Evolutionary conservation across 2,888 invertebrate genomes (phyloP).

Genomic region (Drosophila flavopinicola): DNA sequence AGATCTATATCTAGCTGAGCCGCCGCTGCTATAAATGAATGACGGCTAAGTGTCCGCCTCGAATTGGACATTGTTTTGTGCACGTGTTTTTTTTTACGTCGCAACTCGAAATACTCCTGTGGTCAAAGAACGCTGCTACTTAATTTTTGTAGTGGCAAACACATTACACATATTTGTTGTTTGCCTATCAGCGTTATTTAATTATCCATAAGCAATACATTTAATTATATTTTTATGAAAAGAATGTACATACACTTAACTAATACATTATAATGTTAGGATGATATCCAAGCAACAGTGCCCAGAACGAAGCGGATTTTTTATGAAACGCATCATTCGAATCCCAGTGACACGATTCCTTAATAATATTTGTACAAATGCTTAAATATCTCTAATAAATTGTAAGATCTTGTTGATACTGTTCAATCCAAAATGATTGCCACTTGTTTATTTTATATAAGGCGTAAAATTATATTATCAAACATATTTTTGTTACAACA

Average conservation of each 20-base stretch:
- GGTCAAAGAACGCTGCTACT: slow-evolving; percentile 59
- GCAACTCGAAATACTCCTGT: slow-evolving; percentile 66
- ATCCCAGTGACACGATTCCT: slow-evolving; percentile 18
- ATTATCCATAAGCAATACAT: slow-evolving; percentile 46
- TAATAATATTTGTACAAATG: slow-evolving; percentile 42
- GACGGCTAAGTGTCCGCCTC: slow-evolving; percentile 4
- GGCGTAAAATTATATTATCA: too few relatives aligned
- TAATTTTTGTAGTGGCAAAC: slow-evolving; percentile 16
- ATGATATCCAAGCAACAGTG: slow-evolving; percentile 1
- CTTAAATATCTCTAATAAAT: too few relatives aligned
- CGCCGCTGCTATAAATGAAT: slow-evolving; percentile 12
- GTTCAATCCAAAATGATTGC: too few relatives aligned
- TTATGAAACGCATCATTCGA: background rate
- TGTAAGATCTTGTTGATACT: too few relatives aligned
- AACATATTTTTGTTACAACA: too few relatives aligned
- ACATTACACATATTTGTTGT: slow-evolving; percentile 23
- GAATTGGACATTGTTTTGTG: slow-evolving; percentile 15
- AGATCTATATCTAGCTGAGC: slow-evolving; percentile 49
- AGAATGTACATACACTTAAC: slow-evolving; percentile 26
- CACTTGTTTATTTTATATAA: too few relatives aligned
- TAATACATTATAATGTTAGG: background rate
- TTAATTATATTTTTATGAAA: slow-evolving; percentile 26
- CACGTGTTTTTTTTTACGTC: slow-evolving; percentile 25
- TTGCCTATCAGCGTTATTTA: slow-evolving; percentile 55
- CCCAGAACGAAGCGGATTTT: background rate